Evolutionary conservation across 2,113 vertebrate genomes (phyloP), one percentile per base, ranked within the genome.

Genomic region (Symphodus melops): DNA sequence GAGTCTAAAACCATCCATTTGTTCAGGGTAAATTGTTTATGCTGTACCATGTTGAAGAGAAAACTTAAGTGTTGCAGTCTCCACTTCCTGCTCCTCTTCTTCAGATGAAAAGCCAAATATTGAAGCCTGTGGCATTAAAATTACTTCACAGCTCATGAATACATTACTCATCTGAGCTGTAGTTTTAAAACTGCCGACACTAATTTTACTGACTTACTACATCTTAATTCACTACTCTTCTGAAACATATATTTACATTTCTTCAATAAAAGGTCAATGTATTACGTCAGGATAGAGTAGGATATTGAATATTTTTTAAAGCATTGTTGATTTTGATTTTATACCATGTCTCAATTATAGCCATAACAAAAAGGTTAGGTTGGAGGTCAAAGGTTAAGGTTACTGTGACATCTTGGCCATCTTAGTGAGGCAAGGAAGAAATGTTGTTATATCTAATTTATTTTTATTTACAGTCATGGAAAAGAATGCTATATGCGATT

Each of bases 101-200:
- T 54, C 14, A 58, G 58, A 11, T 44, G 20, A 36, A 52, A 11
- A 44, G 48, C 14, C 9, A 14, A 72, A 25, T 36, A n/a, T 5
- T 0, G 25, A 2, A 28, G 65, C 9, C 21, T n/a, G 17, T 20
- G 56, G n/a, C 56, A 28, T 16, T 74, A 12, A 63, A 74, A 48
- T 71, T 20, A 33, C 23, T 59, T 37, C 53, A 70, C 14, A 44
- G 10, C 36, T 80, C 25, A 56, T 46, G 52, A 72, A 63, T 63
- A 20, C 25, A 52, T 77, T 48, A 75, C 37, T 74, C 48, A 68
- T 9, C 3, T 52, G 66, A n/a, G 63, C 39, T 74, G 72, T 28
- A 16, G 28, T 58, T 62, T 53, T 49, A 44, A 76, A 79, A 58
- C 66, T 68, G 71, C 59, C 17, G 37, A n/a, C 10, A 68, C 63